phyloP scores from a whole-genome alignment of 2,113 vertebrate genomes.

The Triplophysa siluroides region DNA sequence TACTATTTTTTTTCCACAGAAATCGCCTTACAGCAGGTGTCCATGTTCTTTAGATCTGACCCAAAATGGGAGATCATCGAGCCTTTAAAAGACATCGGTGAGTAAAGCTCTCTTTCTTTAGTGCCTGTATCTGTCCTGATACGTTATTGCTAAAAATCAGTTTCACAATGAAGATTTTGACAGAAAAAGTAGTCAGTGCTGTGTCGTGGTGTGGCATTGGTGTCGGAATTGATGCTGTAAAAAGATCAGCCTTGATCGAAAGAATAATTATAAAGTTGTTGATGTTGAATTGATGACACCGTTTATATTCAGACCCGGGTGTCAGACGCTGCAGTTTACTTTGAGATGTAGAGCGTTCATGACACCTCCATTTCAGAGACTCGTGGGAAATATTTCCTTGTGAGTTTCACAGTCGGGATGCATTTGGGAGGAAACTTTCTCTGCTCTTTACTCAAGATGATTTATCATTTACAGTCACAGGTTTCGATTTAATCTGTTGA shows the following conservation, averaged over 20 bases:
- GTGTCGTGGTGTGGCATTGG: too few species aligned
- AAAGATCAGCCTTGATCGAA: neutral
- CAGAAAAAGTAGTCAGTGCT: too few species aligned
- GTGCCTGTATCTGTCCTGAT: neutral
- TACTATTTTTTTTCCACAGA: constrained; percentile 71
- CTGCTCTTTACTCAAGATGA: neutral
- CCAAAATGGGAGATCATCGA: constrained; percentile 96
- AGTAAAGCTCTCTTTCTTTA: constrained; percentile 51
- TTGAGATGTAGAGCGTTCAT: neutral
- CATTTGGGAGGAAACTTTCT: neutral
- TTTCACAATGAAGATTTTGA: too few species aligned
- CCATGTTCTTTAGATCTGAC: constrained; percentile 98
- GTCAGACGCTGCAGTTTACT: neutral
- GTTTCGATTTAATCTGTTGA: neutral
- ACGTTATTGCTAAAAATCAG: neutral
- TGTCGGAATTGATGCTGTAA: neutral
- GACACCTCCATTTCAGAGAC: constrained; percentile 6
- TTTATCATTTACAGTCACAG: neutral
- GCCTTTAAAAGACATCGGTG: constrained; percentile 93
- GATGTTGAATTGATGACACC: constrained; percentile 1
- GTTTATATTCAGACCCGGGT: neutral
- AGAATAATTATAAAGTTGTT: neutral
- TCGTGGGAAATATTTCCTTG: neutral
- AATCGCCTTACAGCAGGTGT: constrained; percentile 96
- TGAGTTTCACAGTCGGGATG: neutral